A percentile compares a stretch with the other conserved stretches of the same genome.
Evolutionary conservation across 2,797 vertebrate species (phyloP).

Genomic region (Hemibagrus guttatus): DNA sequence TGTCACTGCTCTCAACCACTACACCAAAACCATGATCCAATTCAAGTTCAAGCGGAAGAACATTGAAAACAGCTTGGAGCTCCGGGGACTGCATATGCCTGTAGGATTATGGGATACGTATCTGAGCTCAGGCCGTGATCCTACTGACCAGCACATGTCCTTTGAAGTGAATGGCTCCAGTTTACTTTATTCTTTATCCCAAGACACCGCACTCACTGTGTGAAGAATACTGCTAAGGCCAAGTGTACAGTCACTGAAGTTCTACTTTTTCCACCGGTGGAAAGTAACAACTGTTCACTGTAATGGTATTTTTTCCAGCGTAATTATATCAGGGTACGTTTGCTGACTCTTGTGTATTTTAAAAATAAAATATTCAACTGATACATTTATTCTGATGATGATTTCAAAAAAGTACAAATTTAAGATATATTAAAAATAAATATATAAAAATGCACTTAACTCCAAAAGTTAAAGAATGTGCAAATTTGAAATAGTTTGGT

Average conservation of each 20-base stretch:
- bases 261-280: neutral
- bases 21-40: constrained; percentile 83
- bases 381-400: neutral
- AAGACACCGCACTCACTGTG: constrained; percentile 64
- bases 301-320: too few species aligned
- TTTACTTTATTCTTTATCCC: constrained; percentile 61
- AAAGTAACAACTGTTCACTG: neutral
- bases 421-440: too few species aligned
- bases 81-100: constrained; percentile 71
- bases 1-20: constrained; percentile 82
- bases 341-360: neutral
- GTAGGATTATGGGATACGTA: constrained; percentile 82
- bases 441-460: neutral
- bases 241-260: neutral
- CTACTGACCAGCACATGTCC: constrained; percentile 60
- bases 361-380: neutral
- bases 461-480: neutral
- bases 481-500: neutral
- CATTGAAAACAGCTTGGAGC: constrained; percentile 81
- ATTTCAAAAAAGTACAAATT: neutral
- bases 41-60: constrained; percentile 84
- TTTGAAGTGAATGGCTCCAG: constrained; percentile 69
- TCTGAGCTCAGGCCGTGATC: constrained; percentile 68
- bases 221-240: constrained; percentile 67
- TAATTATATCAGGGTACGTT: neutral